Conservation (phyloP, 2,888 invertebrate species). For the Polyommatus iphigenia region DNA sequence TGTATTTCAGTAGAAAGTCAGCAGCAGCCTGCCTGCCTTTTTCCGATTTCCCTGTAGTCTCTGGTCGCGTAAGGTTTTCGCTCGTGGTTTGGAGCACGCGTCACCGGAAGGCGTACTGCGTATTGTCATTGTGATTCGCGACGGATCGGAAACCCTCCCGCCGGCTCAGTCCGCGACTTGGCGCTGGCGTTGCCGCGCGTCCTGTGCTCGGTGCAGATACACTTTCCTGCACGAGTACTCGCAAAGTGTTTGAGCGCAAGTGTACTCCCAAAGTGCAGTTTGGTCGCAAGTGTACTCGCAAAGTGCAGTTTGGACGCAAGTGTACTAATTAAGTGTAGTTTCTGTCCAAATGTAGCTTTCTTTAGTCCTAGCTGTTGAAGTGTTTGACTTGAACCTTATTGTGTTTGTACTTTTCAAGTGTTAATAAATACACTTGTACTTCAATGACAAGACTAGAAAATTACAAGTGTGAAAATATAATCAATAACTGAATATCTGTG, state of each 20-base stretch:
- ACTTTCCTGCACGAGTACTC: neutral
- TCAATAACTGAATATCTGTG: neutral
- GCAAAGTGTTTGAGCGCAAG: neutral
- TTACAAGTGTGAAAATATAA: neutral
- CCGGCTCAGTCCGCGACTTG: neutral
- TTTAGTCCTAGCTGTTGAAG: neutral
- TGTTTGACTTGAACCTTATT: neutral
- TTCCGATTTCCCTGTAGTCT: neutral
- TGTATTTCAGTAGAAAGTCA: too few species aligned
- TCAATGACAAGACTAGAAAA: neutral
- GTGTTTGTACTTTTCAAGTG: neutral
- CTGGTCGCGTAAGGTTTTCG: neutral
- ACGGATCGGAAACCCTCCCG: slow-evolving; percentile 30
- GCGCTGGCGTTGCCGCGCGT: neutral
- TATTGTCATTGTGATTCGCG: slow-evolving; percentile 66
- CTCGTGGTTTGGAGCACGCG: slow-evolving; percentile 38
- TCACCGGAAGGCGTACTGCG: slow-evolving; percentile 55
- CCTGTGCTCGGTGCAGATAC: neutral
- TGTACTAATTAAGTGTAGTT: neutral
- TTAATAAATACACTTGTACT: slow-evolving; percentile 2
- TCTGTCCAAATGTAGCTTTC: neutral
- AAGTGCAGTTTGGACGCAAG: neutral
- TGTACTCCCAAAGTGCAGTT: too few species aligned
- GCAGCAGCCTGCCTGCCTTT: neutral
- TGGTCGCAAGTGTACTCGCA: neutral